Conservation (phyloP, 2,113 vertebrate species). For the Mixornis gularis region DNA sequence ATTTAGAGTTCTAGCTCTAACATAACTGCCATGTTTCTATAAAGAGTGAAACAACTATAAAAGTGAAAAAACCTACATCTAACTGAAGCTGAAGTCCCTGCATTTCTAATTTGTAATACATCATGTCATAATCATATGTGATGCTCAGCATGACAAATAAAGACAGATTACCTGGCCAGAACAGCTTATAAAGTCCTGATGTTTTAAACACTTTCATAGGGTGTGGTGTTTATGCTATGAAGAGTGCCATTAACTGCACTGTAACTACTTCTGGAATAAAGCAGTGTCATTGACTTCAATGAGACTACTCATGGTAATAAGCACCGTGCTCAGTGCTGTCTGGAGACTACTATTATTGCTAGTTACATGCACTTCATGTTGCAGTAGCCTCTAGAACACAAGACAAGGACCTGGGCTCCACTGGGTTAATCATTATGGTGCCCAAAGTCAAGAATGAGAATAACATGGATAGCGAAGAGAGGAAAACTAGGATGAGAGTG, state of each 20-base stretch:
- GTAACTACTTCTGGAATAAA: slow-evolving; percentile 32
- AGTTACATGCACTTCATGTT: neutral
- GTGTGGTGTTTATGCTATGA: slow-evolving; percentile 11
- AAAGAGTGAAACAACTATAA: neutral
- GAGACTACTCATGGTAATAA: slow-evolving; percentile 38
- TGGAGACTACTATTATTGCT: slow-evolving; percentile 33
- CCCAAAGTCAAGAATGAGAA: neutral
- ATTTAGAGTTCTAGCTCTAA: neutral
- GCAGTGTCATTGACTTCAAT: slow-evolving; percentile 35
- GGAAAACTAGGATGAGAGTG: neutral
- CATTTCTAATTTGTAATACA: slow-evolving; percentile 17
- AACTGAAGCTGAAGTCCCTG: neutral
- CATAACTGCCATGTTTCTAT: neutral
- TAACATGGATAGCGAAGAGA: neutral
- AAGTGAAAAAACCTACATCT: neutral
- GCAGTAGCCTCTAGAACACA: neutral
- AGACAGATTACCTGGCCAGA: slow-evolving; percentile 21
- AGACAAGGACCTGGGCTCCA: neutral
- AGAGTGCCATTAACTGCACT: slow-evolving; percentile 24
- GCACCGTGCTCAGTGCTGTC: neutral
- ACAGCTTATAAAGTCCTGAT: slow-evolving; percentile 41
- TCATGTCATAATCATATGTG: neutral
- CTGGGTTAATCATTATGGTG: neutral
- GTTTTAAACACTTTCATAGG: slow-evolving; percentile 44
- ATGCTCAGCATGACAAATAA: slow-evolving; percentile 37